phyloP scores from a whole-genome alignment of 2,797 vertebrate species.

The Chaetodon trifasciatus region DNA sequence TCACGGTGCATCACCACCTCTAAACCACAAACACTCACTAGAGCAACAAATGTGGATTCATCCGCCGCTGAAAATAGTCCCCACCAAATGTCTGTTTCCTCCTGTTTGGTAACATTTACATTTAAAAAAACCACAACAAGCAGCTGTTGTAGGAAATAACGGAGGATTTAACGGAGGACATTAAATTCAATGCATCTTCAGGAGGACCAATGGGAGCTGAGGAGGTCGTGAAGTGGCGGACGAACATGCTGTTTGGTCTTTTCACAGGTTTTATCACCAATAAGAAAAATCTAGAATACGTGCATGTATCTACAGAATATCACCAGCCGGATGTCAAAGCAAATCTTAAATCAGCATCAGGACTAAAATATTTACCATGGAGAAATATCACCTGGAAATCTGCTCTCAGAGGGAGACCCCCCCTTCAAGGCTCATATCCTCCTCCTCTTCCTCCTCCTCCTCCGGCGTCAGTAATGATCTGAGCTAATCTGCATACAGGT shows the following conservation, averaged over 20 bases:
- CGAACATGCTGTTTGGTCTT: background rate
- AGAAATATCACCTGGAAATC: background rate
- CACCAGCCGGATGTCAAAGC: background rate
- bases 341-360: background rate
- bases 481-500: conserved; percentile 77
- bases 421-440: background rate
- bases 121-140: too few species aligned
- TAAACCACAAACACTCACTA: background rate
- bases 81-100: background rate
- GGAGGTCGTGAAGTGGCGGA: background rate
- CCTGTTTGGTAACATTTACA: background rate
- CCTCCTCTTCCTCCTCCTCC: background rate
- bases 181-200: too few species aligned
- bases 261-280: background rate
- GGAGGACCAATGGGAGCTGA: too few species aligned
- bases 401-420: background rate
- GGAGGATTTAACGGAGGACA: too few species aligned
- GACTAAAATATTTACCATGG: background rate
- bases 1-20: background rate
- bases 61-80: background rate
- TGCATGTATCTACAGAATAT: too few species aligned
- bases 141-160: background rate
- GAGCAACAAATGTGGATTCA: background rate
- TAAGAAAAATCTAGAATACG: background rate
- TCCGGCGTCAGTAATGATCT: conserved; percentile 56